These are phyloP conservation scores for Myotis myotis DNA, from an alignment of 2,797 vertebrate genomes.

Conservation along the genomic window DNA sequence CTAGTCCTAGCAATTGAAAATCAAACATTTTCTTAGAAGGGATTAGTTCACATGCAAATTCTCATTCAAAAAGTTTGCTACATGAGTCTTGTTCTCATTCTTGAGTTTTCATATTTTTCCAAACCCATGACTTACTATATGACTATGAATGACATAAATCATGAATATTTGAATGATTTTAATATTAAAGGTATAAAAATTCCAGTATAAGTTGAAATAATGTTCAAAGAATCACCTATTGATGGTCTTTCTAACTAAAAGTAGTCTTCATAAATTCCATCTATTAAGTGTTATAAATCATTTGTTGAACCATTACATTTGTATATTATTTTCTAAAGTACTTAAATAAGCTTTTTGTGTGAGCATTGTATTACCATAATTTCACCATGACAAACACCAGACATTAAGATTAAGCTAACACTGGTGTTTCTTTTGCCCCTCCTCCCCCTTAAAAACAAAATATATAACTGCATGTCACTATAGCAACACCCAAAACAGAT, in stretches of 20 bases:
- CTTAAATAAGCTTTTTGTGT: background rate
- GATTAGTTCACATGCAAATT: background rate
- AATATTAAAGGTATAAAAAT: background rate
- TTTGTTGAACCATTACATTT: background rate
- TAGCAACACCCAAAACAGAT: slow-evolving; percentile 95
- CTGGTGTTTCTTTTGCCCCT: slow-evolving; percentile 89
- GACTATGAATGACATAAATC: background rate
- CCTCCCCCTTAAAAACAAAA: slow-evolving; percentile 86
- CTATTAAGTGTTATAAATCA: background rate
- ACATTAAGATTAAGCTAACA: slow-evolving; percentile 95
- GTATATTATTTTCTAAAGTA: background rate
- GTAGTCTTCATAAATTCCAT: background rate
- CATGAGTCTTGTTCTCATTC: background rate
- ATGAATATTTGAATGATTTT: background rate
- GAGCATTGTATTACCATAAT: slow-evolving; percentile 79
- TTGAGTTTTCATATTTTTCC: background rate
- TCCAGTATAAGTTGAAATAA: background rate
- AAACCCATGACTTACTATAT: background rate
- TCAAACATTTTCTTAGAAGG: background rate
- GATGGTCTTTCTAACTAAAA: background rate
- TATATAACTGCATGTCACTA: slow-evolving; percentile 96
- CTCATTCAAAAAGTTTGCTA: background rate
- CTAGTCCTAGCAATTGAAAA: background rate
- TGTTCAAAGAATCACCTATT: background rate
- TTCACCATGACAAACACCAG: slow-evolving; percentile 96